Evolutionary conservation across 2,888 invertebrate species (phyloP), one percentile per base, ranked within the genome.

Genomic region (Saturnia pavonia): DNA sequence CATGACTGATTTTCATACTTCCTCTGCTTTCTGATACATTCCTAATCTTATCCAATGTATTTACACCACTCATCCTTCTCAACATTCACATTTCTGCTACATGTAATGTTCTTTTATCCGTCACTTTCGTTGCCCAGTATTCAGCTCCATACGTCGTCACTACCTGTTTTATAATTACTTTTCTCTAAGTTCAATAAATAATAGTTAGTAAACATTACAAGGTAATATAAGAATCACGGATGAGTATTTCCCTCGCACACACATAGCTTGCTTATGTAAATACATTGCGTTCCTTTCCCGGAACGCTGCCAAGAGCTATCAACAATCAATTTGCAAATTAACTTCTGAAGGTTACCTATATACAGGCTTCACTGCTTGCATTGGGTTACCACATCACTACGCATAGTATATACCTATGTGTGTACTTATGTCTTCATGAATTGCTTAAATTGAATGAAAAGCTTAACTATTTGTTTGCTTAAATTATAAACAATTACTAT

Each of bases 301-400:
- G 73, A 76, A 75, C 79, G 76, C 71, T 80, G 80, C 78, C 80
- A 79, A 78, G 74, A 78, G 74, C 73, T 65, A 71, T 72, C 73
- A 73, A 78, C 77, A 80, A 80, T 81, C 80, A 80, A 80, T 80
- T 80, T 80, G 80, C 76, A 80, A 80, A 80, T 80, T 80, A 80
- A 77, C 78, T 74, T 73, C 69, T 73, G 43, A 42, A 72, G 69
- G 71, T 72, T 79, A 78, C 70, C 75, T 74, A 57, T 67, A 34
- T 70, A 51, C 66, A 40, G 54, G 63, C 19, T 60, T 69, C 63
- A 48, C 14, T 69, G 69, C 54, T 71, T 42, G 22, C 66, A 69
- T 67, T 69, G 42, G 70, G 73, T 71, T 71, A 60, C 68, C 57
- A 40, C 69, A 66, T 34, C 34, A 6, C 34, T 34, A 34, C n/a